Conservation (phyloP, 2,797 vertebrate species). For the Darevskia nairensis region DNA sequence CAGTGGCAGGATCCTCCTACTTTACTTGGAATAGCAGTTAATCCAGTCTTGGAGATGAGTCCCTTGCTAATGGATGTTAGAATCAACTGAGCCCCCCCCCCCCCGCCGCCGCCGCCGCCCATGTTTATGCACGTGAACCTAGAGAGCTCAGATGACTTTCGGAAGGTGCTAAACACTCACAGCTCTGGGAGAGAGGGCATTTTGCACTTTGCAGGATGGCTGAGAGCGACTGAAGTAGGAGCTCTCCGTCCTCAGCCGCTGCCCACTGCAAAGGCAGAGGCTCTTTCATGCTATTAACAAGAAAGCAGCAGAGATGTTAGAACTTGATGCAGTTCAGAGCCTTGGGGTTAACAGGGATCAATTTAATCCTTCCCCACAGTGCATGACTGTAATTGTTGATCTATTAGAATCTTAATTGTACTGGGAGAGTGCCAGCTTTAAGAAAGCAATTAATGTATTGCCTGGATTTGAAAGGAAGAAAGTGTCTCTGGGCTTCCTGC, state of each 20-base stretch:
- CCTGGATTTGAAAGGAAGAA: slow-evolving; percentile 21
- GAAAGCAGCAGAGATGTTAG: not conserved
- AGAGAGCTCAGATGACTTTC: not conserved
- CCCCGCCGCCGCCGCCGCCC: no score
- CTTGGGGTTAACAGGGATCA: slow-evolving; percentile 37
- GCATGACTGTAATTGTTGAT: slow-evolving; percentile 48
- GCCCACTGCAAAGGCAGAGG: slow-evolving; percentile 21
- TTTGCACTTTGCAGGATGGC: not conserved
- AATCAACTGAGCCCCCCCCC: not conserved
- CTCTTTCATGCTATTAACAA: slow-evolving; percentile 8
- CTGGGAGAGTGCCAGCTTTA: slow-evolving; percentile 29
- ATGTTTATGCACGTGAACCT: not conserved
- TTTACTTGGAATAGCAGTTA: not conserved
- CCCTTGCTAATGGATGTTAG: not conserved
- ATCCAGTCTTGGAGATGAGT: not conserved
- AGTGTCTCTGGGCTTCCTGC: slow-evolving; percentile 2
- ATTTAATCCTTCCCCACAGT: slow-evolving; percentile 44
- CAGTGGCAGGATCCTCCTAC: not conserved
- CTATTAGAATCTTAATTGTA: slow-evolving; percentile 51
- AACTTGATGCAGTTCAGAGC: not conserved
- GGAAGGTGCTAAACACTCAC: not conserved
- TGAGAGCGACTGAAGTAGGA: not conserved
- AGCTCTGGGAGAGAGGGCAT: not conserved
- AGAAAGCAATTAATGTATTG: slow-evolving; percentile 41
- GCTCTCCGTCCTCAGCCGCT: not conserved